A percentile compares a stretch with the other conserved stretches of the same genome.
These are phyloP conservation scores for Nothocercus julius DNA, from an alignment of 2,113 vertebrate species.

Conservation along the genomic window DNA sequence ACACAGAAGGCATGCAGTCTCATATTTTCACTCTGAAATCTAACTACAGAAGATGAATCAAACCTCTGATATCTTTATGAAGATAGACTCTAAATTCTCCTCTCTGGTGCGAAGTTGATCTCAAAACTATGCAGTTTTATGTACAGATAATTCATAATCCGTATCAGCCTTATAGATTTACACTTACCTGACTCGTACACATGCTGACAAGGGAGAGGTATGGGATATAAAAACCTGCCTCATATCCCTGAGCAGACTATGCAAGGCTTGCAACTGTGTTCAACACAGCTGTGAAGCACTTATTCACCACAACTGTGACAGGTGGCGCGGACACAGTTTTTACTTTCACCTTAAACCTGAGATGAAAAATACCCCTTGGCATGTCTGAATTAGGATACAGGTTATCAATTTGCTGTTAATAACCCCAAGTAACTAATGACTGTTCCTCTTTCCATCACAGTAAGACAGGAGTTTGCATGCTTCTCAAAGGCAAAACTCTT, in stretches of 20 bases:
- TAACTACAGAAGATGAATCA: neutral
- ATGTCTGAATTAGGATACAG: accelerated
- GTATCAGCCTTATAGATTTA: neutral
- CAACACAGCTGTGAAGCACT: neutral
- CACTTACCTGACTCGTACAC: neutral
- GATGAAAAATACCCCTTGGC: neutral
- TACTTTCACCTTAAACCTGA: neutral
- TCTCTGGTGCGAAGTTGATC: neutral
- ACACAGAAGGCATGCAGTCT: neutral
- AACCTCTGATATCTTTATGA: neutral
- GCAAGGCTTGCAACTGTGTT: neutral
- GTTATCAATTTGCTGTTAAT: neutral
- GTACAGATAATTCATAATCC: neutral
- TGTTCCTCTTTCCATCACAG: neutral
- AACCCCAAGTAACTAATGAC: neutral
- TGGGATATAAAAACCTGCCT: neutral
- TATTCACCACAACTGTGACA: neutral
- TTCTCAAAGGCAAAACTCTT: neutral
- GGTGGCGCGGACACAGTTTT: neutral
- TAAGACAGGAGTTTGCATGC: neutral
- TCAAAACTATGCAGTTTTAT: neutral
- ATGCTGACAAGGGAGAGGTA: neutral
- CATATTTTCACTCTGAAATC: neutral
- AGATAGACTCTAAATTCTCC: neutral
- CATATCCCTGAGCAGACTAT: neutral